Percentiles rank a stretch among this genome's conserved stretches.
phyloP scores from a whole-genome alignment of 2,888 invertebrate species.

The Standfussiana lucernea region DNA sequence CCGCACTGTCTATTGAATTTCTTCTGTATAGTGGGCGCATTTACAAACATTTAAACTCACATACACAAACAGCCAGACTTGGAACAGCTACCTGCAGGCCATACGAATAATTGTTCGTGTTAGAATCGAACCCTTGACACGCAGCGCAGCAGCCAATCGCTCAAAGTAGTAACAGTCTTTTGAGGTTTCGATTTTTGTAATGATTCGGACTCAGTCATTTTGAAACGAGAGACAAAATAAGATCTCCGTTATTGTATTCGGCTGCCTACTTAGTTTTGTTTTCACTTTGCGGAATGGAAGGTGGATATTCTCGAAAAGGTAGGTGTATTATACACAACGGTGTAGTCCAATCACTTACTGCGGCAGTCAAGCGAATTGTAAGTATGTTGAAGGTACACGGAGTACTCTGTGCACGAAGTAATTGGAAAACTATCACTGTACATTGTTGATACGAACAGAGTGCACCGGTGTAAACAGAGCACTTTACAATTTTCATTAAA shows the following conservation, averaged over 20 bases:
- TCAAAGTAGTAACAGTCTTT: neutral
- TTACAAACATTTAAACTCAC: neutral
- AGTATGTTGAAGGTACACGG: neutral
- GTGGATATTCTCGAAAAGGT: neutral
- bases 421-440: conserved; percentile 11
- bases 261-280: neutral
- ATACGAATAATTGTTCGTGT: neutral
- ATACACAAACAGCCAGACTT: neutral
- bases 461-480: neutral
- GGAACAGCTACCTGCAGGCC: neutral
- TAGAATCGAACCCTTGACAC: neutral
- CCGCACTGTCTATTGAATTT: neutral
- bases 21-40: neutral
- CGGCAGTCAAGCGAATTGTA: conserved; percentile 25
- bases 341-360: conserved; percentile 48
- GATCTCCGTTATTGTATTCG: neutral
- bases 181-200: neutral
- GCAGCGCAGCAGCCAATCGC: neutral
- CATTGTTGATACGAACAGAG: neutral
- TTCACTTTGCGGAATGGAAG: conserved; percentile 6
- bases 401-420: conserved; percentile 30
- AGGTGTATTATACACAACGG: neutral
- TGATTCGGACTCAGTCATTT: neutral
- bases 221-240: neutral
- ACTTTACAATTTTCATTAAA: neutral